Base-by-base conservation (phyloP, 2,797 vertebrate genomes). In the Hirundo rustica region DNA sequence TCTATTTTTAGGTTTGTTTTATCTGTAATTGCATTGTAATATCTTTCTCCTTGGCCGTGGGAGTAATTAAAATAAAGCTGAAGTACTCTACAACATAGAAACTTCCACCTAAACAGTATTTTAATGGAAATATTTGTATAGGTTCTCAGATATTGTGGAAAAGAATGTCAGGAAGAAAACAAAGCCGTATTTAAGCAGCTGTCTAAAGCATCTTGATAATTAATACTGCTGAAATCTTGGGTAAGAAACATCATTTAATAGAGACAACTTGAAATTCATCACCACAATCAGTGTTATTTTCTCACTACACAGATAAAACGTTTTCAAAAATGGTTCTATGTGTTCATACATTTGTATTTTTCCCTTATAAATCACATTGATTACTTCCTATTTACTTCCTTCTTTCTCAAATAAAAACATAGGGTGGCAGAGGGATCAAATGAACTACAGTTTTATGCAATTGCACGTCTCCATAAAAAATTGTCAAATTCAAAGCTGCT, bases 1-100 rank as follows among this genome's bases (percentile, higher is more conserved):
- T 95, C 18, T 66, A 89, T 47, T 94, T 94, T 79, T 90, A 54
- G 66, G 15, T 85, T 96, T 94, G 51, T 80, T 92, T 94, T 93
- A 88, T 77, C 91, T 88, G 54, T 85, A 95, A 95, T 94, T 93
- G 83, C 47, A 78, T 58, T 88, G 50, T 48, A 84, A 89, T 77
- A 84, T 23, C 21, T 81, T 91, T 88, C 61, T 85, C 66, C 51
- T 82, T 81, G 72, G 62, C 53, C 66, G 50, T 26, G n/a, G 54
- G 23, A 91, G 23, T 93, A 94, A 95, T 91, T 89, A 95, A 88
- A 93, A 73, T 47, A 81, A 77, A 74, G 7, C 29, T 72, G 68
- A 84, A 86, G 44, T 45, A 61, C 73, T 47, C 79, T 79, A 26
- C 61, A 82, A 53, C 17, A 71, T 11, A 82, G 42, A 64, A n/a